These are phyloP conservation scores for Oscheius onirici DNA, from an alignment of 2,888 invertebrate species.

Conservation along the genomic window DNA sequence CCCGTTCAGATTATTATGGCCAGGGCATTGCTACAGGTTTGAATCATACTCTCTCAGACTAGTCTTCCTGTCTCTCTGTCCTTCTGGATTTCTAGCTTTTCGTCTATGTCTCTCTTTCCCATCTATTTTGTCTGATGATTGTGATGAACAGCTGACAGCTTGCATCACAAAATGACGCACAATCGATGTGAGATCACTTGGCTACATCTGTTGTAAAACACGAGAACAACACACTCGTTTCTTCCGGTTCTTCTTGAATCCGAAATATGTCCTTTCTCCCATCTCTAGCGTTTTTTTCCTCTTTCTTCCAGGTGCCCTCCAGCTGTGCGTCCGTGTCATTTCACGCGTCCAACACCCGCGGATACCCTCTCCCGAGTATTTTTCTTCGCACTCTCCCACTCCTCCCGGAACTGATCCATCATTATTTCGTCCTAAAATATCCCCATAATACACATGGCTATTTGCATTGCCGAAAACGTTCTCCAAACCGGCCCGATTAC, in stretches of 20 bases:
- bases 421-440: too few relatives aligned
- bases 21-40: too few relatives aligned
- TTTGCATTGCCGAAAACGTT: too few relatives aligned
- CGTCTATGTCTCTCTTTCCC: too few relatives aligned
- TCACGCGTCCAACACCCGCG: not conserved
- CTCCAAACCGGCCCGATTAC: constrained; percentile 28
- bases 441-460: too few relatives aligned
- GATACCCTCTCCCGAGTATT: not conserved
- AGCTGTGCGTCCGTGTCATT: constrained; percentile 3
- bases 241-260: not conserved
- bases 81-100: too few relatives aligned
- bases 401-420: too few relatives aligned
- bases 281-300: not conserved
- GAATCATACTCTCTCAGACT: too few relatives aligned
- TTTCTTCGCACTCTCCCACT: not conserved
- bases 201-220: not conserved
- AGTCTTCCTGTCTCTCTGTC: too few relatives aligned
- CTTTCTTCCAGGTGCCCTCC: constrained; percentile 2
- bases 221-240: not conserved
- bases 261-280: not conserved
- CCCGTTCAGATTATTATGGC: too few relatives aligned
- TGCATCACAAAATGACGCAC: not conserved
- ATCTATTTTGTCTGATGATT: too few relatives aligned
- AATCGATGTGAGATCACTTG: not conserved
- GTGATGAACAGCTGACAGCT: constrained; percentile 3